Evolutionary conservation across 2,888 invertebrate genomes (phyloP), one percentile per base, ranked within the genome.

Genomic region (Miltochrista miniata): DNA sequence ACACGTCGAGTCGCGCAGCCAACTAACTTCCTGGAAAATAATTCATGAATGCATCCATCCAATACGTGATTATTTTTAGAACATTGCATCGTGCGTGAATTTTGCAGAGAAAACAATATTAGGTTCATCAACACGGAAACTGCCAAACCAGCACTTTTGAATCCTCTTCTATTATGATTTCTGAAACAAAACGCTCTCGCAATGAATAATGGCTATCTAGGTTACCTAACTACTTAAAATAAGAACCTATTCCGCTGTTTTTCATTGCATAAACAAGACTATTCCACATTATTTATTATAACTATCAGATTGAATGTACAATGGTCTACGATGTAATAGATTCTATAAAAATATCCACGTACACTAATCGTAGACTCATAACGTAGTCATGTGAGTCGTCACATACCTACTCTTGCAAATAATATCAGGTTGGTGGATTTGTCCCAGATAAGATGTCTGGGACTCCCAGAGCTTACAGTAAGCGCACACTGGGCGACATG

Each of bases 21-120:
- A 54, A 54, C 59, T 63, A 65, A 69, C 66, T 68, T 72, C 68
- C 69, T 64, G 63, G 61, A 68, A 61, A 63, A 61, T 54, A 59
- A 67, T 68, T 67, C 56, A 61, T 65, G 65, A 68, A 52, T 63
- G 60, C 69, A 59, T 57, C 54, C 49, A 59, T 63, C 60, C 54
- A 58, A 53, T 51, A 45, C 51, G 45, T 36, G 46, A 12, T 51
- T 64, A 62, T 58, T 55, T 56, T 59, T 58, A 56, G 52, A 47
- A 29, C 40, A 58, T 59, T 54, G 54, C 54, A 51, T 41, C 45
- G 24, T 48, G 40, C 18, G 44, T 45, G 41, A 41, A 37, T 56
- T 55, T 51, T 13, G 30, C 33, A 45, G 52, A 53, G 30, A 51
- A 59, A 44, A 54, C 54, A 15, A 47, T 46, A 37, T 38, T 43